A percentile compares a stretch with the other conserved stretches of the same genome.
phyloP scores from a whole-genome alignment of 2,797 vertebrate species.

The Tapera naevia region DNA sequence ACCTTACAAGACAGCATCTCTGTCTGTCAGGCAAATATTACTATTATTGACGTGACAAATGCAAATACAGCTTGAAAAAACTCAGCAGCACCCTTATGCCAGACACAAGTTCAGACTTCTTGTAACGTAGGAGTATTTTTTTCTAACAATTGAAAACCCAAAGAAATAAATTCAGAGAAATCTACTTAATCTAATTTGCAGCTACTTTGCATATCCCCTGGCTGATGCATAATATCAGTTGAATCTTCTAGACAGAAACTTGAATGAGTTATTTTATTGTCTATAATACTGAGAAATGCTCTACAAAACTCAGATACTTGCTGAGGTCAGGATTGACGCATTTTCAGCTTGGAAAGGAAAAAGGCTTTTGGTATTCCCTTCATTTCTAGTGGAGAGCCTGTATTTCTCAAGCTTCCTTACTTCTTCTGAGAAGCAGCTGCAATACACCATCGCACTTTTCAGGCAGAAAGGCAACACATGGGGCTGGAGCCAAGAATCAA shows the following conservation, averaged over 20 bases:
- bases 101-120: not conserved
- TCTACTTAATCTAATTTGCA: not conserved
- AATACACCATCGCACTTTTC: not conserved
- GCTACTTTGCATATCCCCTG: not conserved
- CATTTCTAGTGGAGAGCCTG: not conserved
- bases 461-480: not conserved
- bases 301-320: not conserved
- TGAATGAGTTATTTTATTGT: not conserved
- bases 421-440: not conserved
- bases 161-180: not conserved
- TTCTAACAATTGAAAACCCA: not conserved
- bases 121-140: not conserved
- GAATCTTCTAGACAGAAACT: not conserved
- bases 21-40: not conserved
- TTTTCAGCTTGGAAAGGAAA: not conserved
- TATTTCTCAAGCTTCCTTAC: not conserved
- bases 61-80: not conserved
- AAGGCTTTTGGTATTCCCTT: not conserved
- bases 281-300: not conserved
- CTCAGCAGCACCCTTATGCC: not conserved
- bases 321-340: not conserved
- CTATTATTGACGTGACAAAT: not conserved
- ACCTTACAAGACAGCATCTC: not conserved
- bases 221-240: not conserved
- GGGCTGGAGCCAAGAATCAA: not conserved